These are phyloP conservation scores for Holothuria glaberrima DNA, from an alignment of 35 echinoderm and acorn worm genomes.

Conservation along the genomic window DNA sequence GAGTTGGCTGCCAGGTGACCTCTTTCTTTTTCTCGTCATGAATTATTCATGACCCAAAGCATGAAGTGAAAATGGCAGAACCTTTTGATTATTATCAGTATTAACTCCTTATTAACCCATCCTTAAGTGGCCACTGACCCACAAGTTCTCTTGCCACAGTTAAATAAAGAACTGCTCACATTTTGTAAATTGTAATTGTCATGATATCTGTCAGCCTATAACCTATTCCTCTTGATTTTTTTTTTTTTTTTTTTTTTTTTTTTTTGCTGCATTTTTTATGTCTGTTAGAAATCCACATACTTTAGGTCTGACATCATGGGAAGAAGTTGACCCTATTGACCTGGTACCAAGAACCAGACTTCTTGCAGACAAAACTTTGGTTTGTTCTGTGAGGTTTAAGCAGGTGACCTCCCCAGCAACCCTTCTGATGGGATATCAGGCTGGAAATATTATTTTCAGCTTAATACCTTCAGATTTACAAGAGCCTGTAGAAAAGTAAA, in stretches of 20 bases:
- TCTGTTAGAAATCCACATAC: conserved; percentile 13
- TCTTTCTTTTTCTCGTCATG: too few species aligned
- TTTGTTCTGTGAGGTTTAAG: conserved; percentile 14
- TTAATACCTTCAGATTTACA: conserved; percentile 1
- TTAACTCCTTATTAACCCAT: too few species aligned
- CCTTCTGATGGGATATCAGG: conserved; percentile 23
- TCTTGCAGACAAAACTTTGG: conserved; percentile 36
- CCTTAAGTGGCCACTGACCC: too few species aligned
- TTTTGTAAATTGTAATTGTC: too few species aligned
- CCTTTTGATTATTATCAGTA: too few species aligned
- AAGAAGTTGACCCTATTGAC: conserved; percentile 8
- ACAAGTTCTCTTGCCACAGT: too few species aligned
- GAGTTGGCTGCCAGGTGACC: too few species aligned
- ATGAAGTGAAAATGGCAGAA: too few species aligned
- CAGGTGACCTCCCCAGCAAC: neutral
- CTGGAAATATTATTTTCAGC: neutral
- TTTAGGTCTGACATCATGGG: conserved; percentile 38
- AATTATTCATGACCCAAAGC: too few species aligned
- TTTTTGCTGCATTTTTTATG: neutral
- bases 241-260: conserved; percentile 14
- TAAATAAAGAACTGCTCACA: too few species aligned
- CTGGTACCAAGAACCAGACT: conserved; percentile 18
- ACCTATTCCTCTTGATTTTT: neutral
- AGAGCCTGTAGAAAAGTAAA: too few species aligned
- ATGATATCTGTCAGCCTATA: too few species aligned